These are phyloP conservation scores for Enteromius argenteus DNA, from an alignment of 2,797 vertebrate genomes.

Conservation along the genomic window DNA sequence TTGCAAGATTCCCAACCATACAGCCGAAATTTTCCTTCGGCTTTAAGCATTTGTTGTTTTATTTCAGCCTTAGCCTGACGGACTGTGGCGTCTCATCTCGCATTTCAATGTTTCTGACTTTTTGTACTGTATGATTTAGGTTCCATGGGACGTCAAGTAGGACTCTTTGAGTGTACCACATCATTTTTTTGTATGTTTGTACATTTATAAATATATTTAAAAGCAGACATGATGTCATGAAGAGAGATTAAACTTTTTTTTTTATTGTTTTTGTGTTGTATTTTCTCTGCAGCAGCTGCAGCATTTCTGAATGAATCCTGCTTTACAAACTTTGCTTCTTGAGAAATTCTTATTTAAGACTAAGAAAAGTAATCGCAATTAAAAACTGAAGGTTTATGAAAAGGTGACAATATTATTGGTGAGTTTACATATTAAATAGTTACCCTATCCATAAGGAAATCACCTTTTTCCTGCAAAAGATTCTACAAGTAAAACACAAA, in stretches of 20 bases:
- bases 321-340: constrained; percentile 46
- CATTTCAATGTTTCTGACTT: neutral
- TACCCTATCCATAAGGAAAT: neutral
- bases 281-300: constrained; percentile 35
- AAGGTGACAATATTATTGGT: neutral
- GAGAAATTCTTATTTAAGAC: constrained; percentile 18
- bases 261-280: constrained; percentile 52
- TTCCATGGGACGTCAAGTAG: constrained; percentile 64
- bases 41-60: constrained; percentile 25
- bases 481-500: neutral
- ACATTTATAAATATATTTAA: constrained; percentile 75
- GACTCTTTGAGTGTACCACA: constrained; percentile 50
- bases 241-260: constrained; percentile 55
- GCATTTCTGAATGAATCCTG: constrained; percentile 38
- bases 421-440: constrained; percentile 17
- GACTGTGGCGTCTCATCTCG: neutral
- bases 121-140: constrained; percentile 50
- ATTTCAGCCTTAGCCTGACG: constrained; percentile 28
- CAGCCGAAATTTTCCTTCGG: constrained; percentile 20
- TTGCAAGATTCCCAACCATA: constrained; percentile 16
- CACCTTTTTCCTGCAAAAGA: neutral
- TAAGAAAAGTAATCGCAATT: neutral
- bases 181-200: constrained; percentile 69
- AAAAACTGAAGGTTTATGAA: neutral
- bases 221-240: constrained; percentile 61